These are phyloP conservation scores for Aurelia sp. DNA, from an alignment of 30 jellyfish, hydroid and myxozoan genomes.

Conservation along the genomic window DNA sequence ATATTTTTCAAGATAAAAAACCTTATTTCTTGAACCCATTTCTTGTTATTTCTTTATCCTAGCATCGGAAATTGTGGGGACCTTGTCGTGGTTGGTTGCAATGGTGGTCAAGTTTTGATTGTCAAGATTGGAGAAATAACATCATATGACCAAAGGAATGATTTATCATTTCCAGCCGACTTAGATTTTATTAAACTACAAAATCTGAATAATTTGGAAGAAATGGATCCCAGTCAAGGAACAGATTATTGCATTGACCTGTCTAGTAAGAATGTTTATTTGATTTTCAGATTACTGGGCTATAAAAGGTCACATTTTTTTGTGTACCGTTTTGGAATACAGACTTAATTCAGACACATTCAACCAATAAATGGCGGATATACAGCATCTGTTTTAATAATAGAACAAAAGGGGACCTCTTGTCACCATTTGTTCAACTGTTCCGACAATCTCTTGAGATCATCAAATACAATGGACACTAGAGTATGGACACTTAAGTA, in stretches of 20 bases:
- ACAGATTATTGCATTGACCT: constrained; percentile 52
- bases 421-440: too few relatives aligned
- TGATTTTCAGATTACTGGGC: background rate
- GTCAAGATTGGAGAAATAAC: constrained; percentile 53
- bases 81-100: constrained; percentile 50
- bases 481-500: too few relatives aligned
- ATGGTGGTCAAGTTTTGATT: constrained; percentile 64
- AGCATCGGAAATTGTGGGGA: constrained; percentile 27
- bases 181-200: constrained; percentile 22
- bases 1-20: too few relatives aligned
- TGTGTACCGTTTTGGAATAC: too few relatives aligned
- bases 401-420: too few relatives aligned
- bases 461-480: too few relatives aligned
- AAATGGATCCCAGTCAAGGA: constrained; percentile 7
- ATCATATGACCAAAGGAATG: constrained; percentile 58
- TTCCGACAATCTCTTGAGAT: too few relatives aligned
- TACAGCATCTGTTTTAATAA: too few relatives aligned
- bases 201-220: constrained; percentile 2
- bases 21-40: too few relatives aligned
- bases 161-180: constrained; percentile 62
- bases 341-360: too few relatives aligned
- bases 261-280: constrained; percentile 33
- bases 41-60: background rate
- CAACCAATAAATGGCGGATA: too few relatives aligned
- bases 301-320: too few relatives aligned